Base-by-base conservation (phyloP, 2,888 invertebrate species). In the Drosophila cyrtoloma region DNA sequence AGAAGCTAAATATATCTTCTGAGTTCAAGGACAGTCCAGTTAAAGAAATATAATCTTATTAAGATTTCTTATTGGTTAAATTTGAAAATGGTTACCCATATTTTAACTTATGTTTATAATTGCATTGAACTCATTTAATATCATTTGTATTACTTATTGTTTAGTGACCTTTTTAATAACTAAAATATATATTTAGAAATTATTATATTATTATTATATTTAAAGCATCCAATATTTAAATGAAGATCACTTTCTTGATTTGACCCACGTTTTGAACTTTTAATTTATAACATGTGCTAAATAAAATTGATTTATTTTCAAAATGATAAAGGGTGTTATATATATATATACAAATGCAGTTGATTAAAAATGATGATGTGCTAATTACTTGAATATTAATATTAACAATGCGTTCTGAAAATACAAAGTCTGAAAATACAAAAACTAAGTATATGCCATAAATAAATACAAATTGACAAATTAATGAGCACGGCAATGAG, bases 11-110 rank as follows among this genome's bases (percentile, higher is more conserved):
- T 63, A 75, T 82, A 73, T 47, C 50, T 44, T 22, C 39, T 22
- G 39, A 70, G 71, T 75, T 86, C 75, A 84, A 75, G 73, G 73
- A 39, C 81, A 75, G 32, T 22, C 12, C 50, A 19, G 3, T 10
- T 19, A 16, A 26, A 9, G 14, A 16, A 16, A 47, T 26, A 7
- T 7, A 16, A 26, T 26, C 14, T 7, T 1, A 26, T 26, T 47
- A 26, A 26, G 9, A 22, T 22, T 3, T 12, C 22, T 22, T 44
- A 22, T 53, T 33, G 53, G 2, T 33, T 14, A 26, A 12, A 55
- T 55, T 37, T 16, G 1, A 19, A 37, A 26, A 28, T 22, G 9
- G n/a, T 22, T 59, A 32, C 44, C 5, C 33, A 19, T 33, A 32
- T 44, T 33, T 9, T 12, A 9, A 26, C 2, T 16, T 50, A 9